phyloP scores from a whole-genome alignment of 2,888 invertebrate genomes.

The Dryomyza anilis region DNA sequence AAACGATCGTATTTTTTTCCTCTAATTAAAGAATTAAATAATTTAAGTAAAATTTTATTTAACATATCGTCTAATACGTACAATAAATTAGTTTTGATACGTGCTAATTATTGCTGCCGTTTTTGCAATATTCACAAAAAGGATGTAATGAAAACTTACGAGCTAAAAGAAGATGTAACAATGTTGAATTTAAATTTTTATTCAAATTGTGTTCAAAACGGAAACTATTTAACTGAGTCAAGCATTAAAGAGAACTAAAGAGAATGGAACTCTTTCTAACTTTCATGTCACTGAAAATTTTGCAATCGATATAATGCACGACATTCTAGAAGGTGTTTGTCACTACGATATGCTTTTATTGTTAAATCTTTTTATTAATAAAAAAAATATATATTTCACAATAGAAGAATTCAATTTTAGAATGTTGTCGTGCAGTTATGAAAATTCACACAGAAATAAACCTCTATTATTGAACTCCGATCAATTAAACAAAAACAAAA shows the following conservation, averaged over 20 bases:
- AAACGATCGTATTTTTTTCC: background rate
- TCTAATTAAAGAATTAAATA: background rate
- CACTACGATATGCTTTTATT: conserved; percentile 21
- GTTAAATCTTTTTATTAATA: background rate
- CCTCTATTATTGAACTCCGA: background rate
- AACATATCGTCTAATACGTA: background rate
- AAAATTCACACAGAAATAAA: background rate
- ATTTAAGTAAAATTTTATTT: background rate
- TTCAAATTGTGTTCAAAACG: too few species aligned
- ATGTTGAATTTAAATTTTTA: background rate
- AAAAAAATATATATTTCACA: background rate
- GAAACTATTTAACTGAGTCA: too few species aligned
- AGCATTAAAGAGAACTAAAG: conserved; percentile 19
- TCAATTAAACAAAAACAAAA: background rate
- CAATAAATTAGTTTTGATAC: too few species aligned
- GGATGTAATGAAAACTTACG: background rate
- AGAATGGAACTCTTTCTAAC: conserved; percentile 20
- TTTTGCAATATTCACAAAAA: background rate
- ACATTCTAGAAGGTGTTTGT: conserved; percentile 26
- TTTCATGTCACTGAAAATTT: conserved; percentile 31
- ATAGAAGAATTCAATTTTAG: background rate
- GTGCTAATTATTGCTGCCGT: too few species aligned
- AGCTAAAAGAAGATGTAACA: background rate
- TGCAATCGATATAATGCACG: conserved; percentile 32
- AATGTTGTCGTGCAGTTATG: background rate